These are phyloP conservation scores for Chydorus sphaericus DNA, from an alignment of 2,888 invertebrate genomes.

Conservation along the genomic window DNA sequence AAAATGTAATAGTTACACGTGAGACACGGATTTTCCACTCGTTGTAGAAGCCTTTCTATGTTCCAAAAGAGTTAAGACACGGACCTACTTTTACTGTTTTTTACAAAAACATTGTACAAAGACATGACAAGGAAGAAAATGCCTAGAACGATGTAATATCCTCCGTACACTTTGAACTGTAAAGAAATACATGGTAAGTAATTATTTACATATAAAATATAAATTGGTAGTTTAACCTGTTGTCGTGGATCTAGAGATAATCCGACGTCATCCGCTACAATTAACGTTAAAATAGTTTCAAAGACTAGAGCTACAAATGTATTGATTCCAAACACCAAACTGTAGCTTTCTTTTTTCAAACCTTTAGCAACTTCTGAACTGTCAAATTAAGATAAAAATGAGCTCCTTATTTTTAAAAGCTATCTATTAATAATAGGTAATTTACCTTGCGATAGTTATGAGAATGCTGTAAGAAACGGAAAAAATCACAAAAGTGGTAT, in stretches of 20 bases:
- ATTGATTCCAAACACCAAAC: slow-evolving; percentile 79
- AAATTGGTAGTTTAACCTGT: slow-evolving; percentile 20
- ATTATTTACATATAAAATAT: too few species aligned
- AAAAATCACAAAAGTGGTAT: slow-evolving; percentile 56
- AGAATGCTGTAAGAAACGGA: slow-evolving; percentile 64
- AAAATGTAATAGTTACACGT: too few species aligned
- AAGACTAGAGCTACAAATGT: slow-evolving; percentile 61
- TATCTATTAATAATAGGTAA: background rate
- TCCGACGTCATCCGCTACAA: slow-evolving; percentile 38
- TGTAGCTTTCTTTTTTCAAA: slow-evolving; percentile 69
- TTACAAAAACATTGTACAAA: slow-evolving; percentile 5
- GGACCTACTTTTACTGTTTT: too few species aligned
- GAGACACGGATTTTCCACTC: too few species aligned
- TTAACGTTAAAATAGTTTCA: slow-evolving; percentile 59
- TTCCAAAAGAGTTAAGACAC: too few species aligned
- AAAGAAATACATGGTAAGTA: background rate
- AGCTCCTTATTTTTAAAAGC: background rate
- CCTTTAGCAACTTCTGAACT: slow-evolving; percentile 76
- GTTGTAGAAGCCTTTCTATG: too few species aligned
- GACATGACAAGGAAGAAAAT: slow-evolving; percentile 38
- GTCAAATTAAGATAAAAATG: slow-evolving; percentile 19
- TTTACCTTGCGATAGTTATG: slow-evolving; percentile 56
- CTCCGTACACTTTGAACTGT: slow-evolving; percentile 53
- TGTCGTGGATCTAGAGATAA: slow-evolving; percentile 26
- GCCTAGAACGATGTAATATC: slow-evolving; percentile 47